phyloP scores from a whole-genome alignment of 2,888 invertebrate species.

The Neoaliturus tenellus region DNA sequence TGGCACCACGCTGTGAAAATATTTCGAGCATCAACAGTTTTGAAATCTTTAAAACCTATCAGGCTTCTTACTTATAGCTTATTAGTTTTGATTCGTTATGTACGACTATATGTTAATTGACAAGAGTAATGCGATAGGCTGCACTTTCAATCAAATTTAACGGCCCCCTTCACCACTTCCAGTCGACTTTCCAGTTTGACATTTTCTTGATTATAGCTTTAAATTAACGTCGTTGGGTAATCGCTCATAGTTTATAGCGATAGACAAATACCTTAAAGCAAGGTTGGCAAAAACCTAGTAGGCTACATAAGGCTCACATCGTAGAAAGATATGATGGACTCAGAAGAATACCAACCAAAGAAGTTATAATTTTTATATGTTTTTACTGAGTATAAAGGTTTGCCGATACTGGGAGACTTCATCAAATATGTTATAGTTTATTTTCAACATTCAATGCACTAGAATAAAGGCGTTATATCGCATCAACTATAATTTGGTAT shows the following conservation, averaged over 20 bases:
- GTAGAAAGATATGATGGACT: too few relatives aligned
- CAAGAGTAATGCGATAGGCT: conserved; percentile 14
- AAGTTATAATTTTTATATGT: too few relatives aligned
- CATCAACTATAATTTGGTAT: too few relatives aligned
- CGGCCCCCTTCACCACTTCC: conserved; percentile 25
- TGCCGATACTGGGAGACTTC: too few relatives aligned
- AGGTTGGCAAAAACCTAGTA: too few relatives aligned
- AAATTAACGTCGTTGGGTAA: not conserved
- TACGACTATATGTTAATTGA: conserved; percentile 23
- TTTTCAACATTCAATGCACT: too few relatives aligned
- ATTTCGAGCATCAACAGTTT: not conserved
- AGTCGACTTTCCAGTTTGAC: conserved; percentile 18
- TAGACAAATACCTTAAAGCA: too few relatives aligned
- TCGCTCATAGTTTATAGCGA: not conserved
- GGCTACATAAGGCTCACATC: too few relatives aligned
- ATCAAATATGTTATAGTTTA: too few relatives aligned
- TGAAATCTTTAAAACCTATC: conserved; percentile 1
- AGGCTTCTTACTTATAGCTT: not conserved
- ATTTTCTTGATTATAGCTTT: conserved; percentile 7
- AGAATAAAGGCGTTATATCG: too few relatives aligned
- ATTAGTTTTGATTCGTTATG: conserved; percentile 20
- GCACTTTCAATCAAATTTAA: conserved; percentile 20
- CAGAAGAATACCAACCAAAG: too few relatives aligned
- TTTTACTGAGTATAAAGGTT: too few relatives aligned
- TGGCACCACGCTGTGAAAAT: not conserved